Percentiles rank a stretch among this genome's conserved stretches.
phyloP scores from a whole-genome alignment of 2,888 invertebrate species.

The Calameuta idolon region DNA sequence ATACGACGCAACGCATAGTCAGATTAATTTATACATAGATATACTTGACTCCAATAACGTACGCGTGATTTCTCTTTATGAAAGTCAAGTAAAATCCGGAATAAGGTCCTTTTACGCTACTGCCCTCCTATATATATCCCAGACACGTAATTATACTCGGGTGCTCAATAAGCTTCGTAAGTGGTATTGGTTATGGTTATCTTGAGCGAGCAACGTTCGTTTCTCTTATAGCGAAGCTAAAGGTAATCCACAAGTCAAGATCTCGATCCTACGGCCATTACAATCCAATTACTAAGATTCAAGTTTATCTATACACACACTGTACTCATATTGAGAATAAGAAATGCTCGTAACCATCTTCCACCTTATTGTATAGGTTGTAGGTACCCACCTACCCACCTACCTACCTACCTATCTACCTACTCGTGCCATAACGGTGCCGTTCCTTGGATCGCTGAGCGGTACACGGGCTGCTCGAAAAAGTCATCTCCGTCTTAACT shows the following conservation, averaged over 20 bases:
- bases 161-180: background rate
- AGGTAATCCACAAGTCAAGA: background rate
- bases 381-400: background rate
- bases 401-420: background rate
- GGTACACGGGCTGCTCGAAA: slow-evolving; percentile 48
- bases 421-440: slow-evolving; percentile 43
- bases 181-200: background rate
- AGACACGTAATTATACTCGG: background rate
- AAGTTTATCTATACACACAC: background rate
- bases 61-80: background rate
- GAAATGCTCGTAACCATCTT: slow-evolving; percentile 3
- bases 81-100: background rate
- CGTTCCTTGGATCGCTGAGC: slow-evolving; percentile 39
- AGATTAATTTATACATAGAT: background rate
- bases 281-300: background rate
- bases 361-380: background rate
- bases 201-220: background rate
- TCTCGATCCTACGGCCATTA: background rate
- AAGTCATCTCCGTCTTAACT: slow-evolving; percentile 32
- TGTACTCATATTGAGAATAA: background rate
- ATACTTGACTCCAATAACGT: background rate
- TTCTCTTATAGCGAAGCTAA: background rate
- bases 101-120: background rate
- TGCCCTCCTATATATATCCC: background rate
- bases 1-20: background rate